phyloP scores from a whole-genome alignment of 2,797 vertebrate species.

The Sebastes goodei region DNA sequence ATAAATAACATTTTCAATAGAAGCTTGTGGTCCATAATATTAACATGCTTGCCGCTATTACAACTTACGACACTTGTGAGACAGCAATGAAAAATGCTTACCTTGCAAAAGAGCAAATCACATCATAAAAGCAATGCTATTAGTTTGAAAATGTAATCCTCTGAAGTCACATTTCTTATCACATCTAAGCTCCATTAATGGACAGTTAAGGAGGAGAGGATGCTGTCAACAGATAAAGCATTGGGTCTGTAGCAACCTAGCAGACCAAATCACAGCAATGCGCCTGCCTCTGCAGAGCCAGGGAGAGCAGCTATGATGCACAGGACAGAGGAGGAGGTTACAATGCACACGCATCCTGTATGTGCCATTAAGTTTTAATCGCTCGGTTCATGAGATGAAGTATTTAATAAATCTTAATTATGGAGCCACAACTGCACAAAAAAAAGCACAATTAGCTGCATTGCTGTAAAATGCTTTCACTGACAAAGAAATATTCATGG shows the following conservation, averaged over 20 bases:
- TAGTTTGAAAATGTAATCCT: slow-evolving; percentile 37
- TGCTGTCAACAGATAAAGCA: slow-evolving; percentile 52
- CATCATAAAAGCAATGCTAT: slow-evolving; percentile 53
- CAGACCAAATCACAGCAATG: slow-evolving; percentile 74
- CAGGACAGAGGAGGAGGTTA: slow-evolving; percentile 53
- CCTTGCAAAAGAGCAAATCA: slow-evolving; percentile 64
- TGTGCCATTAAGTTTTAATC: slow-evolving; percentile 11
- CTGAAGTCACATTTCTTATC: slow-evolving; percentile 38
- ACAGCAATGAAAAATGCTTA: slow-evolving; percentile 61
- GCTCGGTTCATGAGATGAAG: background rate
- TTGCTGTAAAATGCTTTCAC: slow-evolving; percentile 4
- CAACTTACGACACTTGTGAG: slow-evolving; percentile 26
- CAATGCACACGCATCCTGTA: slow-evolving; percentile 30
- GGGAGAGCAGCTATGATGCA: slow-evolving; percentile 48
- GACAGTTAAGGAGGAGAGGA: slow-evolving; percentile 36
- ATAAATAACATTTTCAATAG: background rate
- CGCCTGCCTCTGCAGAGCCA: slow-evolving; percentile 73
- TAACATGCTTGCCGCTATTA: slow-evolving; percentile 1
- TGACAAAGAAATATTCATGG: background rate
- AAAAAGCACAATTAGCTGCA: slow-evolving; percentile 4
- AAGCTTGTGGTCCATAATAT: background rate
- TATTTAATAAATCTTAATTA: slow-evolving; percentile 1
- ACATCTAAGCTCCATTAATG: slow-evolving; percentile 48
- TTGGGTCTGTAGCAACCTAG: slow-evolving; percentile 52
- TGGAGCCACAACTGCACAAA: background rate